Conservation (phyloP, 1,140 invertebrate genomes). For the Conus betulinus region DNA sequence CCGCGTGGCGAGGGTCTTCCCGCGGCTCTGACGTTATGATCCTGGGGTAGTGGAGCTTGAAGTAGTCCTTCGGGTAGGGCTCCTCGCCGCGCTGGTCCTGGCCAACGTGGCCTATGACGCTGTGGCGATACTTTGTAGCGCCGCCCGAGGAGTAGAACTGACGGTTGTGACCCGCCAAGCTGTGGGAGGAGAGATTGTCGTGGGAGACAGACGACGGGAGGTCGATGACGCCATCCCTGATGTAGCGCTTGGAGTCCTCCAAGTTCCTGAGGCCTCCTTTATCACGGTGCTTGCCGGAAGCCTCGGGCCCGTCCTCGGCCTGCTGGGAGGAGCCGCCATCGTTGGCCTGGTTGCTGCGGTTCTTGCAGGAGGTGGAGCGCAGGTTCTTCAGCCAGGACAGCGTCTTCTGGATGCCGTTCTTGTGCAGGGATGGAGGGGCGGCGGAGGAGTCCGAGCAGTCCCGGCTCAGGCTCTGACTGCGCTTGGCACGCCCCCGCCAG, state of each 20-base stretch:
- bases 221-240: background rate
- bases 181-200: background rate
- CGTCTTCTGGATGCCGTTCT: slow-evolving; percentile 52
- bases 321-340: background rate
- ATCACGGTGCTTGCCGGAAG: background rate
- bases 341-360: background rate
- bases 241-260: slow-evolving; percentile 11
- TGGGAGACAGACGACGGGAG: background rate
- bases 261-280: background rate
- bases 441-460: background rate
- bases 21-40: background rate
- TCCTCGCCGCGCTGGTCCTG: background rate
- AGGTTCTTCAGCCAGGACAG: slow-evolving; percentile 53
- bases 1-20: background rate
- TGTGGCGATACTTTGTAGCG: slow-evolving; percentile 20
- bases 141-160: background rate
- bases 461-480: slow-evolving; percentile 26
- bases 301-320: background rate
- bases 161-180: background rate
- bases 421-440: slow-evolving; percentile 17
- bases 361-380: slow-evolving; percentile 44
- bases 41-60: slow-evolving; percentile 17
- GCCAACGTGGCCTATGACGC: slow-evolving; percentile 17
- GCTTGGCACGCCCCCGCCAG: background rate
- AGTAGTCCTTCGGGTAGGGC: slow-evolving; percentile 21